Percentiles rank a stretch among this genome's conserved stretches.
Conservation (phyloP, 2,113 vertebrate genomes). For the Callospermophilus lateralis region DNA sequence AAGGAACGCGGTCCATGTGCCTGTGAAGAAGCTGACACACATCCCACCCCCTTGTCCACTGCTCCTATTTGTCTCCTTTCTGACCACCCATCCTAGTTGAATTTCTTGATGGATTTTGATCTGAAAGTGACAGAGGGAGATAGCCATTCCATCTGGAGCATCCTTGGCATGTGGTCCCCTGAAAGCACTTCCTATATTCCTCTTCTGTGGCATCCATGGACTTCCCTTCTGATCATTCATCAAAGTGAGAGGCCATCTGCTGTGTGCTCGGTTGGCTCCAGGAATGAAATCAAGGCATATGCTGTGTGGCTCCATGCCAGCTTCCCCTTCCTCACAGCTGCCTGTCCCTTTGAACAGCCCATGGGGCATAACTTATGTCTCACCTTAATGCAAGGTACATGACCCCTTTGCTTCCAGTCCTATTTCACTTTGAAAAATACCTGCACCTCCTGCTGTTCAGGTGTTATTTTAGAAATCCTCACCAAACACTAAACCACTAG, state of each 20-base stretch:
- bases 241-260: slow-evolving; percentile 76
- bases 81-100: not conserved
- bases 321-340: slow-evolving; percentile 68
- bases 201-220: slow-evolving; percentile 42
- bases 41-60: not conserved
- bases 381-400: slow-evolving; percentile 75
- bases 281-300: slow-evolving; percentile 71
- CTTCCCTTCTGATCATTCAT: slow-evolving; percentile 76
- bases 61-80: not conserved
- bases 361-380: slow-evolving; percentile 66
- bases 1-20: not conserved
- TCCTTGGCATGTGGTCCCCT: slow-evolving; percentile 60
- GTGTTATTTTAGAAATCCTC: slow-evolving; percentile 68
- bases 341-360: slow-evolving; percentile 77
- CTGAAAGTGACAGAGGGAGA: not conserved
- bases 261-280: slow-evolving; percentile 47
- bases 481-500: not conserved
- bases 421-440: slow-evolving; percentile 77
- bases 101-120: slow-evolving; percentile 60
- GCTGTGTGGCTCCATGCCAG: slow-evolving; percentile 70
- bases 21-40: not conserved
- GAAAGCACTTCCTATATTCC: slow-evolving; percentile 32
- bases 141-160: slow-evolving; percentile 44
- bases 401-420: slow-evolving; percentile 65
- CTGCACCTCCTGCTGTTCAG: slow-evolving; percentile 69